Conservation (phyloP, 2,113 vertebrate genomes). For the Vombatus ursinus region DNA sequence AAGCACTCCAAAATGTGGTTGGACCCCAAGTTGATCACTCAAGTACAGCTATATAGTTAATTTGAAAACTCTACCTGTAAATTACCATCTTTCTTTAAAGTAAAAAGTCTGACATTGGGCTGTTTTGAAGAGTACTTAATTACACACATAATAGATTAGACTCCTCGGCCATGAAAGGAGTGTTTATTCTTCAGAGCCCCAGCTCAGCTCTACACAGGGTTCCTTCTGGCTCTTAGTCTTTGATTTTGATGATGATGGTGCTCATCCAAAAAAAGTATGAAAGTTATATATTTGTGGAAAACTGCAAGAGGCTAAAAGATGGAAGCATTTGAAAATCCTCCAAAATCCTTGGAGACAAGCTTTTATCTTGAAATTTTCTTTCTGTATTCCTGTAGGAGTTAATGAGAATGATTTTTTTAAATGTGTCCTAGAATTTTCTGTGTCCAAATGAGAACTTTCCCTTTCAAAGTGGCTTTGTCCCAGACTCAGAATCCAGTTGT, state of each 20-base stretch:
- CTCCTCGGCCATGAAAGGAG: neutral
- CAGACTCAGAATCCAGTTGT: neutral
- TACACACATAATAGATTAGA: neutral
- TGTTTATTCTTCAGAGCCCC: neutral
- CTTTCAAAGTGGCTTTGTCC: neutral
- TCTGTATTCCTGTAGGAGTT: neutral
- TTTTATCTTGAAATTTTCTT: neutral
- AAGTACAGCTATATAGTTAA: neutral
- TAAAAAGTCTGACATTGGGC: neutral
- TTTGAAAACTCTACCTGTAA: neutral
- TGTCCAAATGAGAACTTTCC: neutral
- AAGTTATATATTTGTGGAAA: neutral
- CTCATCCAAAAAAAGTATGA: neutral
- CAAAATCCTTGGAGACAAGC: neutral
- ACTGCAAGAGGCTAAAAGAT: neutral
- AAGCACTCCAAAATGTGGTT: neutral
- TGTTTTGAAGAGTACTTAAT: neutral
- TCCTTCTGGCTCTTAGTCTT: neutral
- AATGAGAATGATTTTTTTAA: neutral
- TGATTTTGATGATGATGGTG: neutral
- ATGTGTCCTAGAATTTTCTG: neutral
- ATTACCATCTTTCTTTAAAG: neutral
- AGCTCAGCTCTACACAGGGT: neutral
- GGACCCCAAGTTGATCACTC: neutral
- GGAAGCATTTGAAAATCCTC: neutral